A percentile compares a stretch with the other conserved stretches of the same genome.
phyloP scores from a whole-genome alignment of 2,888 invertebrate species.

The Apotomis turbidana region DNA sequence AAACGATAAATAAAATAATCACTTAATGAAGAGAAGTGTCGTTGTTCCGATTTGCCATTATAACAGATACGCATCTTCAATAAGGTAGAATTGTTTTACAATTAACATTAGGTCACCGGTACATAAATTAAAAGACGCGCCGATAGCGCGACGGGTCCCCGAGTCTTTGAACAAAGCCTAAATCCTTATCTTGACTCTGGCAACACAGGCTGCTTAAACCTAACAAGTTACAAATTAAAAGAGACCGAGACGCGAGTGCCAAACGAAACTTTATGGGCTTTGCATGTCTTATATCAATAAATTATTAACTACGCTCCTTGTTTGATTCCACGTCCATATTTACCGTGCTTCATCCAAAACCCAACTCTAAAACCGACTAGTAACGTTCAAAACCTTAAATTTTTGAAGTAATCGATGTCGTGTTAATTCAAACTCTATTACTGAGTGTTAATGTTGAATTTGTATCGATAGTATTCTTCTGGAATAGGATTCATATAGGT shows the following conservation, averaged over 20 bases:
- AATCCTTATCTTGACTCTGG: constrained; percentile 72
- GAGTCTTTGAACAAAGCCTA: constrained; percentile 57
- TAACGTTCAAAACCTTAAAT: constrained; percentile 67
- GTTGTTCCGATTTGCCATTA: constrained; percentile 6
- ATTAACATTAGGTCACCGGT: constrained; percentile 52
- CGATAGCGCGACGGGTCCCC: constrained; percentile 59
- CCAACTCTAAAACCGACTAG: constrained; percentile 64
- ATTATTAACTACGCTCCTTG: constrained; percentile 82
- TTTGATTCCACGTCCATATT: constrained; percentile 78
- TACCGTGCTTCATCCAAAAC: constrained; percentile 64
- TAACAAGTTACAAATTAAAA: constrained; percentile 83
- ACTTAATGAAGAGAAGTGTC: constrained; percentile 14
- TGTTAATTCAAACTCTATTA: constrained; percentile 72
- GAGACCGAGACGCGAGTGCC: constrained; percentile 80
- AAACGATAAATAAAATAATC: not conserved
- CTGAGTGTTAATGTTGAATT: constrained; percentile 68
- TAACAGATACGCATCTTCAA: constrained; percentile 16
- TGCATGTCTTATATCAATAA: constrained; percentile 84
- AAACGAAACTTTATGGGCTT: constrained; percentile 83
- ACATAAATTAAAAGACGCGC: constrained; percentile 54
- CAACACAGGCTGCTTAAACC: constrained; percentile 65
- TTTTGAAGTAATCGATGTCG: constrained; percentile 49
- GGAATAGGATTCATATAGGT: constrained; percentile 58
- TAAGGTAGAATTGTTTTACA: constrained; percentile 41
- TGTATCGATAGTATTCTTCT: constrained; percentile 58